A percentile compares a stretch with the other conserved stretches of the same genome.
Conservation (phyloP, 2,888 invertebrate species). For the Lepidochrysops patricia region DNA sequence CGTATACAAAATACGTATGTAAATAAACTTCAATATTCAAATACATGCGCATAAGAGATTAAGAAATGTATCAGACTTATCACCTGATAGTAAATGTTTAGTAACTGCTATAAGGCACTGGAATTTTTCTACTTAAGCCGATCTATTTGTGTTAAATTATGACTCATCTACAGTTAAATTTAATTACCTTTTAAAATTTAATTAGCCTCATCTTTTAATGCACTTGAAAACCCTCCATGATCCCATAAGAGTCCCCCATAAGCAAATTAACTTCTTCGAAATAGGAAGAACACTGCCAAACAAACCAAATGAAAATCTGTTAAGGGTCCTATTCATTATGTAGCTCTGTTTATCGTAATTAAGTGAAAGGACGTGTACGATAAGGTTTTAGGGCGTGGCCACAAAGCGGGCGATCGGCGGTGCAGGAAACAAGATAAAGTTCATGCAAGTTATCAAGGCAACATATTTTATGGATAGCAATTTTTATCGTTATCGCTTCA, state of each 20-base stretch:
- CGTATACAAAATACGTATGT: not conserved
- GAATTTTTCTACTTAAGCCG: not conserved
- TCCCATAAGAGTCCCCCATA: not conserved
- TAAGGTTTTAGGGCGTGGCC: slow-evolving; percentile 11
- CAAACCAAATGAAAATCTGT: slow-evolving; percentile 12
- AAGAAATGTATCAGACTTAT: not conserved
- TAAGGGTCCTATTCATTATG: slow-evolving; percentile 18
- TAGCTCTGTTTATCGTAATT: slow-evolving; percentile 22
- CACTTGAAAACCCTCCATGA: not conserved
- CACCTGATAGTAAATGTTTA: no score
- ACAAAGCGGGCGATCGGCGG: not conserved
- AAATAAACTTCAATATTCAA: not conserved
- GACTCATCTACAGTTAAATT: no score
- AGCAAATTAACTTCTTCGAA: not conserved
- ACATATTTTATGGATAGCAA: no score
- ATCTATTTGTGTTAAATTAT: no score
- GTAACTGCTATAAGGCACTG: no score
- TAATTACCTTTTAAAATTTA: no score
- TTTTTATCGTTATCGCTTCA: no score
- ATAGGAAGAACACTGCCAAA: not conserved
- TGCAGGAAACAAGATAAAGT: not conserved
- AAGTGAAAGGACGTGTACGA: slow-evolving; percentile 16
- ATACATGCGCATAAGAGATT: not conserved
- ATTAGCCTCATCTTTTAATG: not conserved
- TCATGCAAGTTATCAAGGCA: no score